Conservation (phyloP, 2,888 invertebrate genomes). For the Tachystola acroxantha region DNA sequence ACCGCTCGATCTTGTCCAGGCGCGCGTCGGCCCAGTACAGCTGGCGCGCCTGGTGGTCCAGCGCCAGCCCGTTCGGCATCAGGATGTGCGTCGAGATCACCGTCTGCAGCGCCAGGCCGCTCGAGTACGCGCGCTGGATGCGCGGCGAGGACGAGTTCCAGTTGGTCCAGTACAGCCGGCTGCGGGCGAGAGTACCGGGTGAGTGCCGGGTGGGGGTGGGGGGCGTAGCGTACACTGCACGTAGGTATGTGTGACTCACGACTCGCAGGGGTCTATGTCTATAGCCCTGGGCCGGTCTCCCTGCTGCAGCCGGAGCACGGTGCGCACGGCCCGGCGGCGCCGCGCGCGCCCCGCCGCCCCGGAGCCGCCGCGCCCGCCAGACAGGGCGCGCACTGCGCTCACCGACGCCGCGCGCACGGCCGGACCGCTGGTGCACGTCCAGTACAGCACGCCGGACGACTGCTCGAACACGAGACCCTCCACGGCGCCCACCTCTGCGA, state of each 20-base stretch:
- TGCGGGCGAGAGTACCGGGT: slow-evolving; percentile 22
- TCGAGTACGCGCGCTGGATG: slow-evolving; percentile 86
- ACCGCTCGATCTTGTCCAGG: slow-evolving; percentile 89
- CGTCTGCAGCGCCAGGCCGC: slow-evolving; percentile 82
- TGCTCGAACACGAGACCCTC: slow-evolving; percentile 91
- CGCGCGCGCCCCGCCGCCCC: slow-evolving; percentile 15
- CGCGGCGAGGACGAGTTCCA: slow-evolving; percentile 90
- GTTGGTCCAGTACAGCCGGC: slow-evolving; percentile 92
- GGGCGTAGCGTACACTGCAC: background rate
- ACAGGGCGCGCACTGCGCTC: slow-evolving; percentile 19
- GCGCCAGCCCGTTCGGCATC: slow-evolving; percentile 90
- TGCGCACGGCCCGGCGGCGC: slow-evolving; percentile 41
- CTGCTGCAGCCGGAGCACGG: slow-evolving; percentile 81
- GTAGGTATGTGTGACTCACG: slow-evolving; percentile 10
- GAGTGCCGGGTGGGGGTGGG: too few species aligned
- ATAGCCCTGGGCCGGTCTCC: slow-evolving; percentile 92
- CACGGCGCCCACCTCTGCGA: slow-evolving; percentile 87
- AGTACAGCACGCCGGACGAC: slow-evolving; percentile 84
- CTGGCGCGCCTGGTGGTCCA: slow-evolving; percentile 86
- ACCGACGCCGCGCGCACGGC: slow-evolving; percentile 33
- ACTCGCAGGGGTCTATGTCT: slow-evolving; percentile 89
- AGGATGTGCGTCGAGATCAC: slow-evolving; percentile 86
- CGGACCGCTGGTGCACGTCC: slow-evolving; percentile 91
- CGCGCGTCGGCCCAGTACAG: slow-evolving; percentile 93
- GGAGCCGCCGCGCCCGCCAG: slow-evolving; percentile 6